phyloP scores from a whole-genome alignment of 2,888 invertebrate genomes.

The Phalera bucephala region DNA sequence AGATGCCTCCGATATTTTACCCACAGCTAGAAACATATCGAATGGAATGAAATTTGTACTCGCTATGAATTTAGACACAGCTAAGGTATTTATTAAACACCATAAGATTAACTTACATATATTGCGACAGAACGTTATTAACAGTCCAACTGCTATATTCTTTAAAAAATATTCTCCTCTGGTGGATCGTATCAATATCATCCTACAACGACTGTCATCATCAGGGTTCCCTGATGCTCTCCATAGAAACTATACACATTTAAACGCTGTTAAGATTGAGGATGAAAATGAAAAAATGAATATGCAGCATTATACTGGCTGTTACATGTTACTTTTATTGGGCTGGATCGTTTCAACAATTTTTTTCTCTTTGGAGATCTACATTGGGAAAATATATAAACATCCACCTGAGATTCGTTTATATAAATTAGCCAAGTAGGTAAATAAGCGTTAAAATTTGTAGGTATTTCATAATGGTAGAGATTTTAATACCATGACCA shows the following conservation, averaged over 20 bases:
- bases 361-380: too few relatives aligned
- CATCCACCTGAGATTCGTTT: too few relatives aligned
- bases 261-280: too few relatives aligned
- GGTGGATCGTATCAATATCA: slow-evolving; percentile 37
- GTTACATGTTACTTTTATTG: too few relatives aligned
- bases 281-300: too few relatives aligned
- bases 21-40: slow-evolving; percentile 41
- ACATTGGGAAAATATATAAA: too few relatives aligned
- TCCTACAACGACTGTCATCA: slow-evolving; percentile 49
- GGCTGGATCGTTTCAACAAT: too few relatives aligned
- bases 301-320: too few relatives aligned
- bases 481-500: slow-evolving; percentile 6
- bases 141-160: slow-evolving; percentile 54
- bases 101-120: slow-evolving; percentile 46
- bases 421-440: too few relatives aligned
- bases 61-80: slow-evolving; percentile 52
- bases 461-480: too few relatives aligned
- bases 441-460: too few relatives aligned
- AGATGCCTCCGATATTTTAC: slow-evolving; percentile 38
- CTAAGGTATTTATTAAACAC: slow-evolving; percentile 35
- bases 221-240: slow-evolving; percentile 51
- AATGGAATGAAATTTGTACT: slow-evolving; percentile 54
- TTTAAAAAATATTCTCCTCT: slow-evolving; percentile 66
- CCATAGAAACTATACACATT: slow-evolving; percentile 44
- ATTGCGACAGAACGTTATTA: slow-evolving; percentile 44